A percentile compares a stretch with the other conserved stretches of the same genome.
Evolutionary conservation across 2,113 vertebrate species (phyloP).

Genomic region (Neolamprologus cancellatus): DNA sequence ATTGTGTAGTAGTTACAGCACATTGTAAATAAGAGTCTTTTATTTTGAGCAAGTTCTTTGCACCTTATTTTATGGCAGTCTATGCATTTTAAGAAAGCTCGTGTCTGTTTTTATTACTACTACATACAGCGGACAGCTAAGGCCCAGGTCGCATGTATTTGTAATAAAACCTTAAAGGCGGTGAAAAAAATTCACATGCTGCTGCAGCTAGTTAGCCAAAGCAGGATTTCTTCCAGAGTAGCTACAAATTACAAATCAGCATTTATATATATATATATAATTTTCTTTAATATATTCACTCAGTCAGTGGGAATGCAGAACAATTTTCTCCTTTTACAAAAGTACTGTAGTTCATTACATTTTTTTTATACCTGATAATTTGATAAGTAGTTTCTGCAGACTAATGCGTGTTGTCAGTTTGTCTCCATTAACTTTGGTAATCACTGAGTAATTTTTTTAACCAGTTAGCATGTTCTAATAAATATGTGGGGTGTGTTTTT

Average conservation of each 20-base stretch:
- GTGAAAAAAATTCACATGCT: slow-evolving; percentile 29
- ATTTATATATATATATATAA: neutral
- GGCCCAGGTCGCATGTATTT: slow-evolving; percentile 33
- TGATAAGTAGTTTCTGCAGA: slow-evolving; percentile 4
- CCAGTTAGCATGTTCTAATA: slow-evolving; percentile 19
- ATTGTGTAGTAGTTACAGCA: slow-evolving; percentile 54
- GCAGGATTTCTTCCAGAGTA: slow-evolving; percentile 57
- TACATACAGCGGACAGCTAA: slow-evolving; percentile 1
- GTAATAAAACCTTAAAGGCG: slow-evolving; percentile 5
- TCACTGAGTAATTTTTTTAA: slow-evolving; percentile 36
- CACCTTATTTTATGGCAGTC: slow-evolving; percentile 63
- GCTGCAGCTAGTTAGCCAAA: slow-evolving; percentile 61
- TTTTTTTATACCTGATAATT: slow-evolving; percentile 45
- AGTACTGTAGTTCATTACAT: slow-evolving; percentile 47
- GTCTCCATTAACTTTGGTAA: slow-evolving; percentile 1
- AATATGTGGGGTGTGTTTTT: neutral
- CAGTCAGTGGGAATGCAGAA: slow-evolving; percentile 22
- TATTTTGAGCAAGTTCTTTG: slow-evolving; percentile 59
- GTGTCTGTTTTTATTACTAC: slow-evolving; percentile 35
- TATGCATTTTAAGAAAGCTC: slow-evolving; percentile 61
- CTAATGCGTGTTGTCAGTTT: slow-evolving; percentile 37
- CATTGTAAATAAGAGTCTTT: slow-evolving; percentile 65
- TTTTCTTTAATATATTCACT: slow-evolving; percentile 9
- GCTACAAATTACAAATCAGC: slow-evolving; percentile 40
- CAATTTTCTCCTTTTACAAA: slow-evolving; percentile 21